A percentile compares a stretch with the other conserved stretches of the same genome.
Conservation (phyloP, 2,113 vertebrate species). For the Amblyornis subalaris region DNA sequence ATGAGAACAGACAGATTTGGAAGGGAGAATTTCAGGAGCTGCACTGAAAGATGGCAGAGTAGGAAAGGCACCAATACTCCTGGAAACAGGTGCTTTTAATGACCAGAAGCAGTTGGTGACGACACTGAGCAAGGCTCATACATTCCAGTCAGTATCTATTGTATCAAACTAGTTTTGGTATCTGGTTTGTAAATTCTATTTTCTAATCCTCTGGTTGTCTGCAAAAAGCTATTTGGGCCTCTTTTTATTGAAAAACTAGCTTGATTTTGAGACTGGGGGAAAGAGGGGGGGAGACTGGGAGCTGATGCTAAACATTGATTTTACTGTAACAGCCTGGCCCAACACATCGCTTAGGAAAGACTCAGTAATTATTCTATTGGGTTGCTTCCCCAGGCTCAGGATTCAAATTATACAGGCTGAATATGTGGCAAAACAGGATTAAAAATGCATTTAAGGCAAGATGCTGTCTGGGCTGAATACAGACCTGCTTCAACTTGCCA, state of each 20-base stretch:
- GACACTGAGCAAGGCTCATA: neutral
- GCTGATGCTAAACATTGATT: neutral
- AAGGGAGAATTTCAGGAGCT: neutral
- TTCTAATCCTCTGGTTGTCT: neutral
- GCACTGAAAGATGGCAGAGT: neutral
- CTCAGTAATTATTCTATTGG: neutral
- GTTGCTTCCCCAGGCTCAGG: slow-evolving; percentile 12
- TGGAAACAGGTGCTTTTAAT: neutral
- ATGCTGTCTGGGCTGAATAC: neutral
- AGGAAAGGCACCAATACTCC: neutral
- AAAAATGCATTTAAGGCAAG: slow-evolving; percentile 11
- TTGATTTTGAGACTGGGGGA: neutral
- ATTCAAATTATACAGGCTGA: slow-evolving; percentile 23
- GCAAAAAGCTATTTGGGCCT: neutral
- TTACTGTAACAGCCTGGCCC: neutral
- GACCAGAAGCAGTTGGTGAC: neutral
- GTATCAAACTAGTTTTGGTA: neutral
- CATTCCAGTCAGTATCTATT: neutral
- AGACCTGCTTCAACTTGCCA: neutral
- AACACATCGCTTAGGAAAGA: neutral
- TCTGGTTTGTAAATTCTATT: neutral
- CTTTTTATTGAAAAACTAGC: neutral
- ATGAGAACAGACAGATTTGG: neutral
- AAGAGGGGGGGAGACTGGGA: neutral
- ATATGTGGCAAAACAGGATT: slow-evolving; percentile 29